Evolutionary conservation across 2,113 vertebrate genomes (phyloP).

Genomic region (Puffinus mauretanicus): DNA sequence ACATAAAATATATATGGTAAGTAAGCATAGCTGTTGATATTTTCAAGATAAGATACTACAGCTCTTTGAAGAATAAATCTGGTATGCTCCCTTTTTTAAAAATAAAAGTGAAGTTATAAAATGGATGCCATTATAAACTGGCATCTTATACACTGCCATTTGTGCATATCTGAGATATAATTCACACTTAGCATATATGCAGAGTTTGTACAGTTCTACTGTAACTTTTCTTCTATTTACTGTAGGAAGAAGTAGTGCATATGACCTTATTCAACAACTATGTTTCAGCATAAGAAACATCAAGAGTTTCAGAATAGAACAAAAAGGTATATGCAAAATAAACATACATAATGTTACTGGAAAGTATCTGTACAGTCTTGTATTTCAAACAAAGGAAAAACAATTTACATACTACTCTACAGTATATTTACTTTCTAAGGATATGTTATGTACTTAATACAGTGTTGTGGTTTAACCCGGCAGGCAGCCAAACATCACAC

Average conservation of each 20-base stretch:
- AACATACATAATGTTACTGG: not conserved
- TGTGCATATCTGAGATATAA: not conserved
- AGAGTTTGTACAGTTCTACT: not conserved
- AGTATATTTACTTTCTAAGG: not conserved
- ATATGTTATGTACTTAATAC: not conserved
- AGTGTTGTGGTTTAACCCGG: not conserved
- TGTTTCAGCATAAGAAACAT: not conserved
- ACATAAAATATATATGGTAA: not conserved
- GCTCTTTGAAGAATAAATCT: not conserved
- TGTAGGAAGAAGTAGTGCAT: rapidly evolving
- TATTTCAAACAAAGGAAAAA: not conserved
- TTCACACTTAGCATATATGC: not conserved
- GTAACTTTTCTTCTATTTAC: not conserved
- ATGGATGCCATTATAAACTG: not conserved
- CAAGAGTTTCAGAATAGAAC: not conserved
- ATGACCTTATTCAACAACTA: not conserved
- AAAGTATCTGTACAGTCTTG: not conserved
- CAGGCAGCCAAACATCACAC: too few relatives aligned
- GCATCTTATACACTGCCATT: not conserved
- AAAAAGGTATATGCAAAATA: not conserved
- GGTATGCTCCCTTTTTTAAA: not conserved
- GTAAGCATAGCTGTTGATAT: not conserved
- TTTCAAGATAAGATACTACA: not conserved
- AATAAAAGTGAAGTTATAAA: not conserved
- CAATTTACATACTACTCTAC: not conserved